Evolutionary conservation across 2,888 invertebrate genomes (phyloP).

Genomic region (Hedychridium roseum): DNA sequence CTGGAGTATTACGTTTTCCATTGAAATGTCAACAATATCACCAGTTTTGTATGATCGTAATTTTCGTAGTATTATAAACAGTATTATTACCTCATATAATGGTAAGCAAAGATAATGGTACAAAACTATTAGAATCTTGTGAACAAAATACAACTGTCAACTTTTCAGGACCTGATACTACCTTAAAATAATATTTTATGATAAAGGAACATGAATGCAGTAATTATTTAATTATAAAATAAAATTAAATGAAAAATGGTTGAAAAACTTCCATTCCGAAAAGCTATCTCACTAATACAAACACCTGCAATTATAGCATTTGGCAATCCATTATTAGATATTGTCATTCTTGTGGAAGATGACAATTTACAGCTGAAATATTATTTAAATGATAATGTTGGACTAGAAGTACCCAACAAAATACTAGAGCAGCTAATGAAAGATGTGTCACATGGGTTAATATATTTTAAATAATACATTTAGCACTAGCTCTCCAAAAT

Average conservation of each 20-base stretch:
- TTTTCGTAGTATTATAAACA: too few relatives aligned
- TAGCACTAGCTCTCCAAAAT: constrained; percentile 12
- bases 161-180: too few relatives aligned
- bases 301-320: constrained; percentile 54
- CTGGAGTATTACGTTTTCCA: too few relatives aligned
- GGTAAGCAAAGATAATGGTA: too few relatives aligned
- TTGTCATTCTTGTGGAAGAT: constrained; percentile 44
- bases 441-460: constrained; percentile 50
- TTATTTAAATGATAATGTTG: constrained; percentile 50
- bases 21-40: too few relatives aligned
- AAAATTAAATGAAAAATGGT: constrained; percentile 40
- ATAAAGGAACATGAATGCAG: too few relatives aligned
- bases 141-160: too few relatives aligned
- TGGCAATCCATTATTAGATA: constrained; percentile 60
- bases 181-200: too few relatives aligned
- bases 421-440: constrained; percentile 45
- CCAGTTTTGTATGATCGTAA: too few relatives aligned
- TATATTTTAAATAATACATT: constrained; percentile 18
- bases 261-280: constrained; percentile 35
- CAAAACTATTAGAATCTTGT: too few relatives aligned
- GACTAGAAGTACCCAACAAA: constrained; percentile 50
- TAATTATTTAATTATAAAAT: too few relatives aligned
- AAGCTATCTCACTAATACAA: constrained; percentile 32
- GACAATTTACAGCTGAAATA: constrained; percentile 48
- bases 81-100: too few relatives aligned